Conservation (phyloP, 2,113 vertebrate genomes). For the Deroptyus accipitrinus region DNA sequence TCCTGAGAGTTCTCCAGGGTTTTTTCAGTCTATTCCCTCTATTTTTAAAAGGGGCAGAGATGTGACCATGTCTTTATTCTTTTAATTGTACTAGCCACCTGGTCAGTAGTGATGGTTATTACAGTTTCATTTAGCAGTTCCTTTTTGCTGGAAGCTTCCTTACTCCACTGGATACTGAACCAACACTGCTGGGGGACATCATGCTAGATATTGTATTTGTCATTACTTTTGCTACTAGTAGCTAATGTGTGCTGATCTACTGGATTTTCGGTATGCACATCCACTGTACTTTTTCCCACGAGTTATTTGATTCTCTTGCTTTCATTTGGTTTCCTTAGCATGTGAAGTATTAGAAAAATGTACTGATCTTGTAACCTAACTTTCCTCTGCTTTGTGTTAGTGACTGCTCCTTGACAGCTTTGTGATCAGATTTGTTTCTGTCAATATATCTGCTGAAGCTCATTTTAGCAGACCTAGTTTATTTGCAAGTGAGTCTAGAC, state of each 20-base stretch:
- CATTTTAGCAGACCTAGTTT: not conserved
- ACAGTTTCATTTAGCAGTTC: not conserved
- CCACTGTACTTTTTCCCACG: accelerated
- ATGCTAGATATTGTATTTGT: not conserved
- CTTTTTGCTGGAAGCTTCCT: not conserved
- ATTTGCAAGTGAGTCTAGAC: not conserved
- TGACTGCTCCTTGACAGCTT: not conserved
- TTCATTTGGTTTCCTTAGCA: not conserved
- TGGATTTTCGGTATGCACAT: not conserved
- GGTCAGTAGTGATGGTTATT: not conserved
- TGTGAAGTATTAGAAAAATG: not conserved
- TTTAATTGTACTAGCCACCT: too few relatives aligned
- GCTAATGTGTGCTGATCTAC: not conserved
- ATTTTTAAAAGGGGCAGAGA: not conserved
- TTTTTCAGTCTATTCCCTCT: not conserved
- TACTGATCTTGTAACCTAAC: not conserved
- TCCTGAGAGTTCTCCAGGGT: not conserved
- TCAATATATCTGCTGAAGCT: not conserved
- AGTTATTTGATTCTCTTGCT: not conserved
- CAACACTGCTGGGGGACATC: too few relatives aligned
- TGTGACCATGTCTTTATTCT: accelerated
- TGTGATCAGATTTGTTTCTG: not conserved
- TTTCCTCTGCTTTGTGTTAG: not conserved
- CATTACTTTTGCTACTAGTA: not conserved
- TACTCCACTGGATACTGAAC: not conserved